Evolutionary conservation across 2,888 invertebrate genomes (phyloP).

Genomic region (Mythimna pallens): DNA sequence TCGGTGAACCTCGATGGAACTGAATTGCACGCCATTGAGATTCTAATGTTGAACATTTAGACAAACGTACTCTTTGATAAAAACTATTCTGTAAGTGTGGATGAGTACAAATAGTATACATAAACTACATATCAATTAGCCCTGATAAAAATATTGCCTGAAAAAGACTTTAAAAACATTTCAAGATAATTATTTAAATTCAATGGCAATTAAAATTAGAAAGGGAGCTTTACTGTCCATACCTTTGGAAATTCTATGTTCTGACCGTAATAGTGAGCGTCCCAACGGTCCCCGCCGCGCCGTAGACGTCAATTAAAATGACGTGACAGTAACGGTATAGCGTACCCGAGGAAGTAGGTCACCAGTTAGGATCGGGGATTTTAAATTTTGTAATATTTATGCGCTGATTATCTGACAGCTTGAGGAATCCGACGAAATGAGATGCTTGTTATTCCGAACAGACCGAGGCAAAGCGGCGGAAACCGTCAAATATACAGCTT

Average conservation of each 20-base stretch:
- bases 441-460: conserved; percentile 32
- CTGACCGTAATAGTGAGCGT: conserved; percentile 27
- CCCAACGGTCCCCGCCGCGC: conserved; percentile 30
- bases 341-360: conserved; percentile 62
- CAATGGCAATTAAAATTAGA: conserved; percentile 51
- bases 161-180: not conserved
- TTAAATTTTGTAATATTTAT: conserved; percentile 54
- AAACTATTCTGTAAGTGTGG: not conserved
- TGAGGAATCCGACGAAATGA: conserved; percentile 40
- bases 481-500: conserved; percentile 15
- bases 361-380: conserved; percentile 54
- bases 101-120: conserved; percentile 15
- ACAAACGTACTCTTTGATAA: conserved; percentile 16
- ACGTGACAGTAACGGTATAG: conserved; percentile 59
- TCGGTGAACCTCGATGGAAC: conserved; percentile 19
- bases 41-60: conserved; percentile 22
- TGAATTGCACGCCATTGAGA: conserved; percentile 21
- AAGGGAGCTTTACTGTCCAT: conserved; percentile 41
- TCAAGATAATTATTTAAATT: conserved; percentile 51
- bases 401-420: conserved; percentile 40
- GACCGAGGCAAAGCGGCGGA: not conserved
- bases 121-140: not conserved
- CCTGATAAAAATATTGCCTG: conserved; percentile 25
- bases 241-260: conserved; percentile 31
- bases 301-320: conserved; percentile 59